Percentiles rank a stretch among this genome's conserved stretches.
Evolutionary conservation across 2,888 invertebrate species (phyloP).

Genomic region (Hydrotaea cyrtoneurina): DNA sequence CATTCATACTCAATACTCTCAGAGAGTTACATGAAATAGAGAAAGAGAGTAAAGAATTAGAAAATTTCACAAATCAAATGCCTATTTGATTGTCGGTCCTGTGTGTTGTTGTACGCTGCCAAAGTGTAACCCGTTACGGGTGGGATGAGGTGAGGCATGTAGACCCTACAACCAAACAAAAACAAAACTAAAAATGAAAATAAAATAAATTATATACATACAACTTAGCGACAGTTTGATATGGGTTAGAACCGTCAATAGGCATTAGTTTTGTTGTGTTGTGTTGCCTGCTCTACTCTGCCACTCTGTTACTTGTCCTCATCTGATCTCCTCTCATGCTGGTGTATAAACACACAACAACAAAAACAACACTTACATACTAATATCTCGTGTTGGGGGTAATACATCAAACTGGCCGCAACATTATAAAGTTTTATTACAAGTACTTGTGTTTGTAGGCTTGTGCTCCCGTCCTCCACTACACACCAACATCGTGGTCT

Average conservation of each 20-base stretch:
- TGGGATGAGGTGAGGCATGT: not conserved
- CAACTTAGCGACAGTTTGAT: slow-evolving; percentile 67
- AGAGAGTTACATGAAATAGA: not conserved
- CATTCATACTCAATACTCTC: not conserved
- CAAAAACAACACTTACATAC: not conserved
- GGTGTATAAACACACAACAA: not conserved
- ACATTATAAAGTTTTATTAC: slow-evolving; percentile 69
- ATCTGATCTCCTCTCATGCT: slow-evolving; percentile 15
- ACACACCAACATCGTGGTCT: not conserved
- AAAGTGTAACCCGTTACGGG: too few species aligned
- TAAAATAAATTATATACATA: slow-evolving; percentile 65
- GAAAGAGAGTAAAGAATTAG: not conserved
- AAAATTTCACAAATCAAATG: slow-evolving; percentile 43
- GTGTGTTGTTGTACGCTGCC: too few species aligned
- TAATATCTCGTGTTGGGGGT: slow-evolving; percentile 66
- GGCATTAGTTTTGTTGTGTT: slow-evolving; percentile 44
- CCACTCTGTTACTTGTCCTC: slow-evolving; percentile 8
- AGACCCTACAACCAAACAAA: slow-evolving; percentile 3
- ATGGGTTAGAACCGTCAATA: slow-evolving; percentile 65
- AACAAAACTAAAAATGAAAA: slow-evolving; percentile 26
- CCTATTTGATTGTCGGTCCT: slow-evolving; percentile 44
- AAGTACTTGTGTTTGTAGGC: not conserved
- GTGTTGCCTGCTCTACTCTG: not conserved
- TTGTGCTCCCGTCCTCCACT: slow-evolving; percentile 16
- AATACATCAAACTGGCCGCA: slow-evolving; percentile 80